Evolutionary conservation across 2,113 vertebrate species (phyloP), one percentile per base, ranked within the genome.

Genomic region (Pampusana beccarii): DNA sequence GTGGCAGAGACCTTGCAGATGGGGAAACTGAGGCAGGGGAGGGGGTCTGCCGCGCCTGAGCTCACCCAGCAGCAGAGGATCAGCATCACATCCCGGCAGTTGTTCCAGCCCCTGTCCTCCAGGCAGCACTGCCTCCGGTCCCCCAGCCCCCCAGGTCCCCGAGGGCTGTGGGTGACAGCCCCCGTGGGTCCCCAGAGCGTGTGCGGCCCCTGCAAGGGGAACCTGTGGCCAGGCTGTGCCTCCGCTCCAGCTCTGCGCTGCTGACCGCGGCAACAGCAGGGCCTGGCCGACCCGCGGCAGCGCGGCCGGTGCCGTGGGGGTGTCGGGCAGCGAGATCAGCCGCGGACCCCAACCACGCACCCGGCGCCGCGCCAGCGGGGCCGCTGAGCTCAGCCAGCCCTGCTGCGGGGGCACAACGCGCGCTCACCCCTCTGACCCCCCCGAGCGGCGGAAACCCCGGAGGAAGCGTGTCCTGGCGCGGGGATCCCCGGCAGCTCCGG

Each of bases 381-480:
- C 70, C 33, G 15, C 56, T 23, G 31, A 70, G 69, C 66, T 73
- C 88, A 56, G 64, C n/a, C 31, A 2, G 46, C 48, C 38, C 38
- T 2, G 8, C 65, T 11, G 34, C 3, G 4, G 6, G 51, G 34
- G 25, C 6, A 50, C 54, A 34, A 28, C 0, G 12, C 5, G 1
- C 10, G 17, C 25, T 34, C 58, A 69, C n/a, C 51, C 34, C 25
- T 46, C 29, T 10, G 17, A 16, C 24, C 18, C 15, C 4, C 7
- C 2, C 0, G 0, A 23, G 38, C 1, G 0, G 9, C 0, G 33
- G 85, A 77, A 90, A 82, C n/a, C 53, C 84, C 17, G 0, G 51
- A 88, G 80, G 94, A 92, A 88, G 56, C 0, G 2, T 4, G 56
- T 81, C 91, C 71, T 0, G 0, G 2, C 0, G 10, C 0, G 62